These are phyloP conservation scores for Chloromyia formosa DNA, from an alignment of 2,888 invertebrate species.

Conservation along the genomic window DNA sequence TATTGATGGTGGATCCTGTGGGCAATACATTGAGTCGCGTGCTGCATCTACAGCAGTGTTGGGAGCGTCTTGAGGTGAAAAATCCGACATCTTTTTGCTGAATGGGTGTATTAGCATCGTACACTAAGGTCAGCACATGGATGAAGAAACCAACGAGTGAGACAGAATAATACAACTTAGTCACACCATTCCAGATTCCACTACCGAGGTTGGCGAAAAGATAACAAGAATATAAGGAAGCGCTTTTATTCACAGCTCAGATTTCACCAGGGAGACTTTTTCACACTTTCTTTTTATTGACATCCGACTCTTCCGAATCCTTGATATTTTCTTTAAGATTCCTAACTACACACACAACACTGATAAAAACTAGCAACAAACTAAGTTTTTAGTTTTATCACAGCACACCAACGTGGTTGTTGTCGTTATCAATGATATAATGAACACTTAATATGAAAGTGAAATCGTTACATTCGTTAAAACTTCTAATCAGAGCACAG, in stretches of 20 bases:
- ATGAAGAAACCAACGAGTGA: background rate
- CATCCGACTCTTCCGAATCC: background rate
- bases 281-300: no score
- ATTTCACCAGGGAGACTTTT: background rate
- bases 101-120: conserved; percentile 47
- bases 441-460: background rate
- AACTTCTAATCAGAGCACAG: conserved; percentile 13
- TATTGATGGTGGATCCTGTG: conserved; percentile 56
- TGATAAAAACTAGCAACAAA: no score
- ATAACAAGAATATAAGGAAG: background rate
- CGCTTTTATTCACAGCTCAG: conserved; percentile 1
- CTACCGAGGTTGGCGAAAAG: background rate
- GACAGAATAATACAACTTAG: no score
- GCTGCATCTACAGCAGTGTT: conserved; percentile 62
- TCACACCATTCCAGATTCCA: background rate
- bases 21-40: conserved; percentile 62
- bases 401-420: background rate
- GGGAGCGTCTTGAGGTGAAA: conserved; percentile 54
- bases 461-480: background rate
- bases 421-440: conserved; percentile 12
- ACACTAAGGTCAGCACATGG: conserved; percentile 6
- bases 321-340: background rate
- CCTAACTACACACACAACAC: conserved; percentile 6
- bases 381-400: background rate
- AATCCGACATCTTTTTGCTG: conserved; percentile 50